Percentiles rank a stretch among this genome's conserved stretches.
phyloP scores from a whole-genome alignment of 2,113 vertebrate genomes.

The Verasper variegatus region DNA sequence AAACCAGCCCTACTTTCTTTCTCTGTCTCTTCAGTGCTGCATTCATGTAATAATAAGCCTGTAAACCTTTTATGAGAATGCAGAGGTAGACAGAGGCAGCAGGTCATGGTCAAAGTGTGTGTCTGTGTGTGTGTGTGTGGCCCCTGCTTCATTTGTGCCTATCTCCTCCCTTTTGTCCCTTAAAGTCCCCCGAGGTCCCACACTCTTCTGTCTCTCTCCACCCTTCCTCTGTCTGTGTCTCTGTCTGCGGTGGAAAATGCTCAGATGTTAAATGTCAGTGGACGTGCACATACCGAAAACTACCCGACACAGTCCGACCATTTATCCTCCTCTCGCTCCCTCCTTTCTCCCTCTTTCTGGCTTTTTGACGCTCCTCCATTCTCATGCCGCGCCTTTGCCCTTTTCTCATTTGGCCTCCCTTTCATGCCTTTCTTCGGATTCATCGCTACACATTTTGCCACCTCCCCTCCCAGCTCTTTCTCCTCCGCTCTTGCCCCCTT shows the following conservation, averaged over 20 bases:
- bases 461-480: conserved; percentile 55
- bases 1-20: conserved; percentile 46
- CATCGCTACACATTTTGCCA: conserved; percentile 62
- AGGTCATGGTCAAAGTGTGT: conserved; percentile 18
- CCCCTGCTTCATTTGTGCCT: conserved; percentile 50
- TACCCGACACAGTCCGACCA: conserved; percentile 46
- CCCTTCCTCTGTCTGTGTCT: conserved; percentile 12
- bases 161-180: conserved; percentile 62
- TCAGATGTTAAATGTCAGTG: conserved; percentile 61
- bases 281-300: conserved; percentile 59
- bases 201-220: conserved; percentile 30
- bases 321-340: conserved; percentile 52
- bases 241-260: conserved; percentile 14
- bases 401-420: conserved; percentile 56
- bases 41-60: conserved; percentile 54
- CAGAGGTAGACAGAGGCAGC: conserved; percentile 31
- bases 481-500: conserved; percentile 50
- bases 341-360: conserved; percentile 40
- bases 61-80: conserved; percentile 47
- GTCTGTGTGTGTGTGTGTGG: conserved; percentile 53
- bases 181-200: conserved; percentile 45
- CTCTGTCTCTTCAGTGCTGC: conserved; percentile 25
- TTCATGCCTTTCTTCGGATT: conserved; percentile 74
- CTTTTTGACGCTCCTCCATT: conserved; percentile 48
- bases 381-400: conserved; percentile 48